Base-by-base conservation (phyloP, 1,140 invertebrate genomes). In the Musca vetustissima region DNA sequence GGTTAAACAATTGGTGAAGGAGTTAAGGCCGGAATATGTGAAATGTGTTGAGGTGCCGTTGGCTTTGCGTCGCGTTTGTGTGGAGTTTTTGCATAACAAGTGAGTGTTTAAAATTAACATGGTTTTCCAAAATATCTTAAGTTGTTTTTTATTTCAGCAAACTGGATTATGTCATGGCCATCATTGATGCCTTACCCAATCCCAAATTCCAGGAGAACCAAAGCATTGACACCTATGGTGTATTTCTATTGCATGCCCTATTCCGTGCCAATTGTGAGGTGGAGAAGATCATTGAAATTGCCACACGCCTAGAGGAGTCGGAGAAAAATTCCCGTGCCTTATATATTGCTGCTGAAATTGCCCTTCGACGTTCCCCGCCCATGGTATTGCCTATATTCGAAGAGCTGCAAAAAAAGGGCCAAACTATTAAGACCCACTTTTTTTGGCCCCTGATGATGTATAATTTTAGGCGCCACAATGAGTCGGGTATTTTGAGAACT, bases 381-480 rank as follows among this genome's bases (percentile, higher is more conserved):
- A 7, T 69, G 1, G 76, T 73, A 0, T 9, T 77, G 0, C 24
- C 14, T n/a, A 80, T 71, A 59, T 53, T 82, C 13, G 70, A 82
- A 25, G 73, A 70, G 0, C 21, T 82, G 1, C 32, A 66, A 0
- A 71, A 72, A 4, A 69, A 69, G 1, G 55, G 21, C 17, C 76
- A 82, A 57, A 67, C 72, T 36, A 32, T 82, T 61, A 73, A 80
- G 32, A 75, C 80, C 2, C 80, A 82, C 28, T 82, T 78, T 66
- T 82, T 82, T 65, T 82, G 78, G 78, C 80, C 80, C 1, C n/a
- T 80, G 52, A 6, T 82, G 15, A 59, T 78, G 32, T 68, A 77
- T 11, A 69, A 73, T 15, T 72, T 73, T 17, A 65, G 66, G 1
- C 66, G 70, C 8, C 72, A 77, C 0, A 79, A 78, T 9, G 80